Percentiles rank a stretch among this genome's conserved stretches.
Evolutionary conservation across 1,140 invertebrate genomes (phyloP).

Genomic region (Heliconius melpomene): DNA sequence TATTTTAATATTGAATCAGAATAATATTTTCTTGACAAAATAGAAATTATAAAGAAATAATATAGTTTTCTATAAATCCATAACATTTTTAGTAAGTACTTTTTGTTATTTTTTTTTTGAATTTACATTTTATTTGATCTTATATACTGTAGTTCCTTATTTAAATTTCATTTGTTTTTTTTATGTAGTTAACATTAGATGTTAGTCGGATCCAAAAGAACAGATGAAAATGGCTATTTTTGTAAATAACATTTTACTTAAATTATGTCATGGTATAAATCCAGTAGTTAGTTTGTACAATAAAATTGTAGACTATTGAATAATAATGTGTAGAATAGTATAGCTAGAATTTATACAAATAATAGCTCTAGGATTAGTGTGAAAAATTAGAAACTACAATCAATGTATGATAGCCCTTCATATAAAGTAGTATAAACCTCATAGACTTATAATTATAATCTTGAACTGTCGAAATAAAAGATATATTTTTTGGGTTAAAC

Average conservation of each 20-base stretch:
- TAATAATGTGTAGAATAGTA: slow-evolving; percentile 63
- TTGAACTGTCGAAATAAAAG: slow-evolving; percentile 1
- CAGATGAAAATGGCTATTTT: slow-evolving; percentile 76
- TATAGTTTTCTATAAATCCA: slow-evolving; percentile 19
- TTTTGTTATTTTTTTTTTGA: slow-evolving; percentile 15
- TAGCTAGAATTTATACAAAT: slow-evolving; percentile 80
- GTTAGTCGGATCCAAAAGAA: slow-evolving; percentile 65
- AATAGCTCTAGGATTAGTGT: slow-evolving; percentile 70
- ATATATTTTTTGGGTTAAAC: neutral
- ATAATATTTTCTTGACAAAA: slow-evolving; percentile 24
- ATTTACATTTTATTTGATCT: slow-evolving; percentile 25
- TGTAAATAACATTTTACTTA: slow-evolving; percentile 79
- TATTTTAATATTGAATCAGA: slow-evolving; percentile 22
- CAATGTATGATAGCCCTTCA: slow-evolving; percentile 69
- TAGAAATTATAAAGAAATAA: slow-evolving; percentile 3
- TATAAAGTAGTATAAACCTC: slow-evolving; percentile 64
- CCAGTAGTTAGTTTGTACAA: slow-evolving; percentile 79
- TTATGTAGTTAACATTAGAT: slow-evolving; percentile 50
- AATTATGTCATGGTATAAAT: slow-evolving; percentile 77
- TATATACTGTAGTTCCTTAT: slow-evolving; percentile 64
- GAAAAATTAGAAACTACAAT: slow-evolving; percentile 65
- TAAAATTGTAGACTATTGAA: slow-evolving; percentile 78
- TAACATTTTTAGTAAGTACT: neutral
- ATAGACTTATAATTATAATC: slow-evolving; percentile 58
- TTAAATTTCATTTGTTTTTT: slow-evolving; percentile 51